phyloP scores from a whole-genome alignment of 2,113 vertebrate genomes.

The Colossoma macropomum region DNA sequence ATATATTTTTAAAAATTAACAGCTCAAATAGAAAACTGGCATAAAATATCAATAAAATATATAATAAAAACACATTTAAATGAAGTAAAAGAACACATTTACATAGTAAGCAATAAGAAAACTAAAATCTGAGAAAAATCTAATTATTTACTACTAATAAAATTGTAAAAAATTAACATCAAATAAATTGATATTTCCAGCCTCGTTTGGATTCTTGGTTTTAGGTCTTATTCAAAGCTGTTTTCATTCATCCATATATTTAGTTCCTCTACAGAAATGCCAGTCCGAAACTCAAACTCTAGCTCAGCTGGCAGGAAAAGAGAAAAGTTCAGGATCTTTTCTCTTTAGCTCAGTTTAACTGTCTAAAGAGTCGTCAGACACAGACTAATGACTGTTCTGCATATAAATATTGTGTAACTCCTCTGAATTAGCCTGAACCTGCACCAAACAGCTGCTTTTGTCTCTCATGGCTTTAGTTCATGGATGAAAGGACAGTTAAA shows the following conservation, averaged over 20 bases:
- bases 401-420: slow-evolving; percentile 6
- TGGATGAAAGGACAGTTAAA: slow-evolving; percentile 11
- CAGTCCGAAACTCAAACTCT: background rate
- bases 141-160: no score
- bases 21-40: no score
- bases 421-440: background rate
- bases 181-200: background rate
- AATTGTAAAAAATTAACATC: no score
- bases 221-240: background rate
- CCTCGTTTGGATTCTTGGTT: background rate
- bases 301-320: background rate
- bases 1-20: no score
- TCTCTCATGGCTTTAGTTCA: background rate
- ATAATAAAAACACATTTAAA: no score
- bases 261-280: background rate
- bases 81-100: no score
- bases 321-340: background rate
- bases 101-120: no score
- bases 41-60: no score
- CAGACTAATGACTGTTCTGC: slow-evolving; percentile 6
- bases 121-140: no score
- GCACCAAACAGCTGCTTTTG: background rate
- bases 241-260: background rate
- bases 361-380: background rate
- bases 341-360: background rate